phyloP scores from a whole-genome alignment of 2,888 invertebrate genomes.

The Synanthedon andrenaeformis region DNA sequence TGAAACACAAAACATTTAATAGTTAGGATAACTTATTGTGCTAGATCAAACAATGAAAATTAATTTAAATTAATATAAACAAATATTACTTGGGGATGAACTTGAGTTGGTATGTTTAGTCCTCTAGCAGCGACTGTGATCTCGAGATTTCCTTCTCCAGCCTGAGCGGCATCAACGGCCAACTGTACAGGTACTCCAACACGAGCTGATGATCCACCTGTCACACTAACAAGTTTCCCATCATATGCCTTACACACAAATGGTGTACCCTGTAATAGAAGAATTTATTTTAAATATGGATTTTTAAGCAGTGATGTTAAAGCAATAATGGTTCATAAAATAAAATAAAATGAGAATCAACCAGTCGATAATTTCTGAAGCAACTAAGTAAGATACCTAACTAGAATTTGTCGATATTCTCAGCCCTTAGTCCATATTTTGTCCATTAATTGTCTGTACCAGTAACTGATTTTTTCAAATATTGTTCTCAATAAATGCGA shows the following conservation, averaged over 20 bases:
- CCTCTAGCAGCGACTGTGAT: constrained; percentile 96
- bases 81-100: constrained; percentile 84
- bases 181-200: constrained; percentile 94
- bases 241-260: constrained; percentile 94
- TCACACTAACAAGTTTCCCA: constrained; percentile 86
- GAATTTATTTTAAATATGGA: no score
- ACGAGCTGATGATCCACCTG: constrained; percentile 76
- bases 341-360: neutral
- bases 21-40: no score
- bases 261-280: constrained; percentile 76
- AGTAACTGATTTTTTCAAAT: no score
- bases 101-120: constrained; percentile 94
- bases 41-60: no score
- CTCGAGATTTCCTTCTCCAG: constrained; percentile 97
- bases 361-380: neutral
- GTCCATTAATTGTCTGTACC: no score
- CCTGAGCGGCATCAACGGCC: constrained; percentile 94
- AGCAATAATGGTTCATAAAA: neutral
- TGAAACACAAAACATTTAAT: constrained; percentile 22
- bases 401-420: no score
- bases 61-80: no score
- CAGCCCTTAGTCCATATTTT: no score
- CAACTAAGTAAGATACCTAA: no score
- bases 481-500: no score
- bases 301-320: no score